phyloP scores from a whole-genome alignment of 2,113 vertebrate genomes.

The Malurus elegans region DNA sequence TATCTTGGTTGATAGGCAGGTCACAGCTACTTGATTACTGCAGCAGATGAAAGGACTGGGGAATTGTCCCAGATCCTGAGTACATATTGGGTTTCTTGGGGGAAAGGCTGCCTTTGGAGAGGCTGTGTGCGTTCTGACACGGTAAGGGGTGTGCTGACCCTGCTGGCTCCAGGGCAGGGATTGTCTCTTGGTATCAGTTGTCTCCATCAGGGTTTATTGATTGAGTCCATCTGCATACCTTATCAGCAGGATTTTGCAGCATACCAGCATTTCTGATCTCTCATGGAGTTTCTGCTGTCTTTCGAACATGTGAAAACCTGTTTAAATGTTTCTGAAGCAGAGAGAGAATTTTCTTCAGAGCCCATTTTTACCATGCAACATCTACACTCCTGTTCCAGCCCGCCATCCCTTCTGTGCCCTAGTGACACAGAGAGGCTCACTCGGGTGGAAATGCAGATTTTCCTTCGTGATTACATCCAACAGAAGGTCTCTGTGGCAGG shows the following conservation, averaged over 20 bases:
- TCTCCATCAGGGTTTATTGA: constrained; percentile 14
- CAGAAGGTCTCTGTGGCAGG: background rate
- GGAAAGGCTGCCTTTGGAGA: background rate
- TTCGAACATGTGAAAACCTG: background rate
- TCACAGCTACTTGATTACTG: constrained; percentile 17
- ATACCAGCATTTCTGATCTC: constrained; percentile 12
- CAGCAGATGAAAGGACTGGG: background rate
- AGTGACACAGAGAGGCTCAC: background rate
- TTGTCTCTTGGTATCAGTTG: constrained; percentile 51
- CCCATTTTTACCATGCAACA: background rate
- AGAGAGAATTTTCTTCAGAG: background rate
- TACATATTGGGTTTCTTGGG: constrained; percentile 26
- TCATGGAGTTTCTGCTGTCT: background rate
- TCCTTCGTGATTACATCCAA: background rate
- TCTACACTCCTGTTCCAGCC: background rate
- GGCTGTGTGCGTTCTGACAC: background rate
- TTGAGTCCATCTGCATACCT: constrained; percentile 34
- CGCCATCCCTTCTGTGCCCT: accelerated
- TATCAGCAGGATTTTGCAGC: background rate
- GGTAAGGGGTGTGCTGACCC: background rate
- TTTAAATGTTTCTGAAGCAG: background rate
- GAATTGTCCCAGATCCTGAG: constrained; percentile 7
- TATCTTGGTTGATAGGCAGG: constrained; percentile 8
- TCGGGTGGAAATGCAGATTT: background rate
- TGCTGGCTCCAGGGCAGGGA: background rate